Evolutionary conservation across 2,797 vertebrate genomes (phyloP), one percentile per base, ranked within the genome.

Genomic region (Catamblyrhynchus diadema): DNA sequence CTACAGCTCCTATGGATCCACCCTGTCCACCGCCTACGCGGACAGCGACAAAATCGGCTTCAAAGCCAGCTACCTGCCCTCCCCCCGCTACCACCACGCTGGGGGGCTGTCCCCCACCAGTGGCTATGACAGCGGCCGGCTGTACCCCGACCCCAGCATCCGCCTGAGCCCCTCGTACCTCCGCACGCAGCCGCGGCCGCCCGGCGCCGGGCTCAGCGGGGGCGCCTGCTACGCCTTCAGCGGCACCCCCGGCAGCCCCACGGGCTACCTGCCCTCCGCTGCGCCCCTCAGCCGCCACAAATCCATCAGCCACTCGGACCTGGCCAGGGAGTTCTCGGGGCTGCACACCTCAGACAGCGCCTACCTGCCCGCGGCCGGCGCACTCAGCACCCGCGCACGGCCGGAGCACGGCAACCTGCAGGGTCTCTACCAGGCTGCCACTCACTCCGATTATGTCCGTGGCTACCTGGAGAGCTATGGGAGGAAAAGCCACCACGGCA

Each of bases 281-380:
- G 65, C 70, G 3, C 90, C 95, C 4, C 98, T 99, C 77, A 98
- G 86, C 95, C 98, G 98, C 48, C 98, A 98, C 74, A 99, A 98
- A 95, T 99, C 99, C 9, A 97, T 98, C 88, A 99, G 99, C 97
- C 99, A 99, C 94, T 99, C 98, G 7, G 99, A 99, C 97, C 95
- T 99, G 98, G 98, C 98, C 20, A 98, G 97, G 77, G 99, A 99
- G 92, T 97, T 99, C 81, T 98, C 99, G 13, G 98, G 98, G 89
- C 98, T 99, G 94, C 98, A 97, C 59, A 74, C 86, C 35, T 98
- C 98, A 0, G 98, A 97, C 75, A 93, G 93, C 9, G 10, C 83
- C 60, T 97, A 97, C 8, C 19, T 87, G 0, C 51, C 96, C 81
- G 57, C 84, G 41, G 60, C 78, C 2, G 62, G 95, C 22, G 74